phyloP scores from a whole-genome alignment of 2,888 invertebrate genomes.

The Epistrophe grossulariae region DNA sequence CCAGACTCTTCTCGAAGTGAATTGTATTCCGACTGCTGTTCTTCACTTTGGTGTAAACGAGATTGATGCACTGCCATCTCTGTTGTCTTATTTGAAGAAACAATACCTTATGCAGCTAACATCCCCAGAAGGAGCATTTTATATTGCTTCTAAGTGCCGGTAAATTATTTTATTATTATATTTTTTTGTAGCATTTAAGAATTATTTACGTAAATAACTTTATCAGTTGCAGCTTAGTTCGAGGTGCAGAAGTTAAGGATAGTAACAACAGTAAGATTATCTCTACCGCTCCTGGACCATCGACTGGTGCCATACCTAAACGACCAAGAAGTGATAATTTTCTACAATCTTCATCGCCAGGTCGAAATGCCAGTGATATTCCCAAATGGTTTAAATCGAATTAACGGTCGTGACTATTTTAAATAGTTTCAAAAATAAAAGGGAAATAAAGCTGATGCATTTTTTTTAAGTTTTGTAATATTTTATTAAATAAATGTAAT shows the following conservation, averaged over 20 bases:
- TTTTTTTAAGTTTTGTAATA: conserved; percentile 52
- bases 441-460: background rate
- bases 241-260: conserved; percentile 13
- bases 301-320: conserved; percentile 78
- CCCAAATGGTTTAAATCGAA: conserved; percentile 55
- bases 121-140: conserved; percentile 88
- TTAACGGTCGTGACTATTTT: background rate
- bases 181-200: background rate
- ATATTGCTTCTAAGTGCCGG: conserved; percentile 89
- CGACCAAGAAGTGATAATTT: conserved; percentile 76
- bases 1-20: conserved; percentile 88
- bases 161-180: conserved; percentile 77
- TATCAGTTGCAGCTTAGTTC: conserved; percentile 14
- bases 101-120: conserved; percentile 87
- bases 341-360: background rate
- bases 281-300: conserved; percentile 66
- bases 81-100: conserved; percentile 85
- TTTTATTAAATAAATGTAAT: conserved; percentile 44
- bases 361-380: conserved; percentile 35
- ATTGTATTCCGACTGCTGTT: conserved; percentile 91
- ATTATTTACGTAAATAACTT: background rate
- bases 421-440: background rate
- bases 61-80: conserved; percentile 80
- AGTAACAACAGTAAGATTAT: background rate
- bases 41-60: conserved; percentile 88